Evolutionary conservation across 2,888 invertebrate species (phyloP), one percentile per base, ranked within the genome.

Genomic region (Mermis nigrescens): DNA sequence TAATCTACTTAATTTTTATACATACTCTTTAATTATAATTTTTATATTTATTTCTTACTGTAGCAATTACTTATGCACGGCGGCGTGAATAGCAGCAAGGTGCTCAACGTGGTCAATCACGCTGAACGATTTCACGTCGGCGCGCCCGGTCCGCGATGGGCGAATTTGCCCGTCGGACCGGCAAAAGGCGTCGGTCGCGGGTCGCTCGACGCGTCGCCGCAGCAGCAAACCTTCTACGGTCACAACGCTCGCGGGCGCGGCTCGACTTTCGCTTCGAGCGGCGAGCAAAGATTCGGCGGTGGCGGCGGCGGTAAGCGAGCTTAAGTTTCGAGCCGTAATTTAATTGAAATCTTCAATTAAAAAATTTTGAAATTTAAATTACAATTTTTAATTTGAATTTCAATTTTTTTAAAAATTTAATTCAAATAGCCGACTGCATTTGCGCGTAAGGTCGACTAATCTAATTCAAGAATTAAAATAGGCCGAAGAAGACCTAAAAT

Each of bases 81-180:
- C 51, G 58, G 58, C 60, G 64, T 69, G 46, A 69, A 69, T 60
- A 70, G 69, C 48, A 68, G 68, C 55, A 69, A 69, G 60, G 69
- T 67, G 7, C 64, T 69, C 64, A 67, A 62, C 24, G 57, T 60
- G 15, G 57, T 66, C 32, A 59, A 62, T 48, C 66, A 63, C 32
- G 57, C 63, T 19, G 66, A 66, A 51, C 63, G 57, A 27, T 29
- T 57, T 59, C 45, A 19, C n/a, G 19, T 2, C 12, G 28, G 46
- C 4, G 46, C 46, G 55, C 22, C 55, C 38, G 19, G 22, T 54
- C 62, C 7, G 61, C 64, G 22, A 62, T 62, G 2, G 53, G 58
- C 28, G 62, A 61, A 62, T 15, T 61, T 55, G n/a, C n/a, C n/a
- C n/a, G n/a, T n/a, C n/a, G n/a, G n/a, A n/a, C n/a, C n/a, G n/a